A percentile compares a stretch with the other conserved stretches of the same genome.
Conservation (phyloP, 23 tunicate genomes). For the Halocynthia roretzi region DNA sequence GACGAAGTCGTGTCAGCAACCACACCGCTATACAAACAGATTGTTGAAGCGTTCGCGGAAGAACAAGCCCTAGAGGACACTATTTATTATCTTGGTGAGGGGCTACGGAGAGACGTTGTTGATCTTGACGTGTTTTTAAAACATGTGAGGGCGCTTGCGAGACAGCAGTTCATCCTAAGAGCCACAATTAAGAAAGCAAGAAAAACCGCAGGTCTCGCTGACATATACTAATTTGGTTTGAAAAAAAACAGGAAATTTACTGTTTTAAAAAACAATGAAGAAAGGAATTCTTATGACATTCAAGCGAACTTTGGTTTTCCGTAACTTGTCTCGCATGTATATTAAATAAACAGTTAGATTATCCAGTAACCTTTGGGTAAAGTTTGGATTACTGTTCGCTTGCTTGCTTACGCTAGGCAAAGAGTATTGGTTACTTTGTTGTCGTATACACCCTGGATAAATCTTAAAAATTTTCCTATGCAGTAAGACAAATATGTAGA, state of each 20-base stretch:
- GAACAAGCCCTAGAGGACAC: slow-evolving; percentile 95
- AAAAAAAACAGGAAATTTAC: neutral
- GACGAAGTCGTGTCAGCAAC: slow-evolving; percentile 89
- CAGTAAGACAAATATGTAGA: too few species aligned
- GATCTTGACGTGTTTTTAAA: slow-evolving; percentile 80
- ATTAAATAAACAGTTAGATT: too few species aligned
- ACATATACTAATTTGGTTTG: slow-evolving; percentile 29
- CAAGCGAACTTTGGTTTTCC: too few species aligned
- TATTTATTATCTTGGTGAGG: slow-evolving; percentile 85
- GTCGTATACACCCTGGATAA: too few species aligned
- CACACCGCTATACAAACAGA: slow-evolving; percentile 88
- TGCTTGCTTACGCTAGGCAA: too few species aligned
- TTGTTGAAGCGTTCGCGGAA: slow-evolving; percentile 67
- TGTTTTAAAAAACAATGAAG: too few species aligned
- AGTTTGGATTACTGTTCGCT: too few species aligned
- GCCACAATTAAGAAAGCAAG: slow-evolving; percentile 77
- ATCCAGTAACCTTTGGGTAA: too few species aligned
- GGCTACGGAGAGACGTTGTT: slow-evolving; percentile 53
- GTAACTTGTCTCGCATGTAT: too few species aligned
- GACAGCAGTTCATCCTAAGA: slow-evolving; percentile 79
- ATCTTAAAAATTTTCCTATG: too few species aligned
- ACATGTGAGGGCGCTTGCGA: slow-evolving; percentile 77
- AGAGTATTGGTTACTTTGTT: too few species aligned
- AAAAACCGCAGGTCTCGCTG: slow-evolving; percentile 69
- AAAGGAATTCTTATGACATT: too few species aligned